phyloP scores from a whole-genome alignment of 2,797 vertebrate genomes.

The Spondyliosoma cantharus region DNA sequence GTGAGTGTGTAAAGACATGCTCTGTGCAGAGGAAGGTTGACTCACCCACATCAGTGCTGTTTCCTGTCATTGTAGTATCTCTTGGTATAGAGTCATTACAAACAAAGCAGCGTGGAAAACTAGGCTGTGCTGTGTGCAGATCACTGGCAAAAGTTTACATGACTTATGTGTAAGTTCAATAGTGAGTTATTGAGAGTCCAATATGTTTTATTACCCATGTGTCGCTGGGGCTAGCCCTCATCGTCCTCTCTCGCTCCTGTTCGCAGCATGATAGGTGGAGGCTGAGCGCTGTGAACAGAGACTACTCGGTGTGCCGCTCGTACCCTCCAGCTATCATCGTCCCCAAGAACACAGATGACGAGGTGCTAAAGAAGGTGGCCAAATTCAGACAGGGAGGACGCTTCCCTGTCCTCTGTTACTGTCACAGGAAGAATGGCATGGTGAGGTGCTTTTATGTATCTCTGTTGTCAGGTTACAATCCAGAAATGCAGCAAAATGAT shows the following conservation, averaged over 20 bases:
- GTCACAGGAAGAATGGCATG: slow-evolving; percentile 84
- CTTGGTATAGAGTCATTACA: background rate
- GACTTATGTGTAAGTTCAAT: background rate
- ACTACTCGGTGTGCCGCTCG: slow-evolving; percentile 85
- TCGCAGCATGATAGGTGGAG: slow-evolving; percentile 87
- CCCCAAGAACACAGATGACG: slow-evolving; percentile 79
- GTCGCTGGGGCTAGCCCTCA: background rate
- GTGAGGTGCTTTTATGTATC: slow-evolving; percentile 63
- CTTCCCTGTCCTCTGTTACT: slow-evolving; percentile 90
- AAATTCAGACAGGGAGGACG: slow-evolving; percentile 88
- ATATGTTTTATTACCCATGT: background rate
- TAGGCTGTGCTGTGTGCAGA: background rate
- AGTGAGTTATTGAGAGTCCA: too few species aligned
- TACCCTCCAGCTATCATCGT: slow-evolving; percentile 85
- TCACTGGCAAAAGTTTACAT: background rate
- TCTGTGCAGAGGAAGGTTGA: background rate
- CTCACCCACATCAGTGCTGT: background rate
- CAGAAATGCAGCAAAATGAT: background rate
- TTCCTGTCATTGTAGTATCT: background rate
- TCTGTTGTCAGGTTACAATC: accelerated
- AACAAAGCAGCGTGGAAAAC: background rate
- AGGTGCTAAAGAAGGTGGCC: slow-evolving; percentile 78
- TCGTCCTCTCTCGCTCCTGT: slow-evolving; percentile 18
- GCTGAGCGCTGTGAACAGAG: slow-evolving; percentile 85
- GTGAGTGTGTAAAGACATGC: too few species aligned